Evolutionary conservation across 2,888 invertebrate species (phyloP).

Genomic region (Amphipoea oculea): DNA sequence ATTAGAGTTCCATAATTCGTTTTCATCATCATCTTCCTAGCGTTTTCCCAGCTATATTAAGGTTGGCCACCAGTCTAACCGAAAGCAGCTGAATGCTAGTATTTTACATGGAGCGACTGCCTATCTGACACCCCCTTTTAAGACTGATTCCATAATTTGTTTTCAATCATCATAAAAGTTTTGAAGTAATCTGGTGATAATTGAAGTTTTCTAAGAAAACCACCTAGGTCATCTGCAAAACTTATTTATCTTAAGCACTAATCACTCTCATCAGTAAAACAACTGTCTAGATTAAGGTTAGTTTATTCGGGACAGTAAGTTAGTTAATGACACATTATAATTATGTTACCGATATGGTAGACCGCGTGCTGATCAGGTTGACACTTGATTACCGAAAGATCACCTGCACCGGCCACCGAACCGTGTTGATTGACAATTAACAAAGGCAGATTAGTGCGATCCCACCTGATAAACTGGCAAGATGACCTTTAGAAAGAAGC

Average conservation of each 20-base stretch:
- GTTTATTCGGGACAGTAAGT: background rate
- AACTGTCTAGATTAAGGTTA: background rate
- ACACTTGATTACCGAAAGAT: slow-evolving; percentile 23
- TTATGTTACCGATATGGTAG: slow-evolving; percentile 11
- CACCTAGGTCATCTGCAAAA: no score
- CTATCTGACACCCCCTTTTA: no score
- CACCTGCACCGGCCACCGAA: slow-evolving; percentile 12
- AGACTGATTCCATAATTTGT: no score
- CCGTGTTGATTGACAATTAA: slow-evolving; percentile 38
- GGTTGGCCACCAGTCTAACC: no score
- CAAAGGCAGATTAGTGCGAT: background rate
- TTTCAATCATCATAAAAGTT: no score
- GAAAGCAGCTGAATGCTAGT: no score
- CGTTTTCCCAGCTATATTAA: no score
- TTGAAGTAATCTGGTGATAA: no score
- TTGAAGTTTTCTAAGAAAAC: no score
- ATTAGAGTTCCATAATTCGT: no score
- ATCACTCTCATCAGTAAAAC: background rate
- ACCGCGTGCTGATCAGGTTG: background rate
- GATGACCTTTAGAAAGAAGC: background rate
- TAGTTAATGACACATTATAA: background rate
- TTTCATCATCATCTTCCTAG: no score
- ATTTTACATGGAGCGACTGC: no score
- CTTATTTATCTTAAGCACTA: background rate
- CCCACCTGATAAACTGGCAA: background rate